Evolutionary conservation across 2,888 invertebrate species (phyloP).

Genomic region (Dynastes grantii): DNA sequence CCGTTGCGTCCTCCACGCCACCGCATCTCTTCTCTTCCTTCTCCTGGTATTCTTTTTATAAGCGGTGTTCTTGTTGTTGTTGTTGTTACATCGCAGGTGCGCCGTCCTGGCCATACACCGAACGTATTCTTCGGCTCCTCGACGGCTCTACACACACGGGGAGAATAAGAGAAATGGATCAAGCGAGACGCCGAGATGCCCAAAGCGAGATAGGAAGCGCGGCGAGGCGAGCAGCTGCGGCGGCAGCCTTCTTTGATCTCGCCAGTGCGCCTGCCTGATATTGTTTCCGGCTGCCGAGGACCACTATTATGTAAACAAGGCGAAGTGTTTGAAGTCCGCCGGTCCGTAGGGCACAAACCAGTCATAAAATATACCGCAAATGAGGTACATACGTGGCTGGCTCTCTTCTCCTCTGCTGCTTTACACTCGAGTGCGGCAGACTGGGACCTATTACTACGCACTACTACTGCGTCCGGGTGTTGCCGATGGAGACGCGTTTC

Average conservation of each 20-base stretch:
- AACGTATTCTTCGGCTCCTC: not conserved
- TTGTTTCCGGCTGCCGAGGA: slow-evolving; percentile 75
- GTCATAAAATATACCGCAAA: slow-evolving; percentile 70
- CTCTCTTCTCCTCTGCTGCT: slow-evolving; percentile 12
- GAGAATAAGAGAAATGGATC: slow-evolving; percentile 30
- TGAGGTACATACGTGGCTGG: slow-evolving; percentile 57
- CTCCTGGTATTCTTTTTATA: not conserved
- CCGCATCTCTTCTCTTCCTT: slow-evolving; percentile 14
- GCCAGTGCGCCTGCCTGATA: slow-evolving; percentile 69
- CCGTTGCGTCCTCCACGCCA: not conserved
- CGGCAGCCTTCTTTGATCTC: slow-evolving; percentile 69
- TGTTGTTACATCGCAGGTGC: slow-evolving; percentile 39
- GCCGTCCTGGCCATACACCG: not conserved
- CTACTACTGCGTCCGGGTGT: not conserved
- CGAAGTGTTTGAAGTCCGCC: slow-evolving; percentile 77
- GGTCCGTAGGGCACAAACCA: slow-evolving; percentile 69
- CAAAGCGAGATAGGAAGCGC: slow-evolving; percentile 55
- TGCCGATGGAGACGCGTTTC: not conserved
- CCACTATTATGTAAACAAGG: slow-evolving; percentile 82
- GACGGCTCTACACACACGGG: slow-evolving; percentile 1
- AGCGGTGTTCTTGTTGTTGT: slow-evolving; percentile 14
- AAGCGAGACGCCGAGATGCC: slow-evolving; percentile 47
- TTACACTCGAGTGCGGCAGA: slow-evolving; percentile 34
- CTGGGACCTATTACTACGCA: slow-evolving; percentile 12
- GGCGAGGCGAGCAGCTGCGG: slow-evolving; percentile 65